phyloP scores from a whole-genome alignment of 2,888 invertebrate genomes.

The Drosophila lutescens region DNA sequence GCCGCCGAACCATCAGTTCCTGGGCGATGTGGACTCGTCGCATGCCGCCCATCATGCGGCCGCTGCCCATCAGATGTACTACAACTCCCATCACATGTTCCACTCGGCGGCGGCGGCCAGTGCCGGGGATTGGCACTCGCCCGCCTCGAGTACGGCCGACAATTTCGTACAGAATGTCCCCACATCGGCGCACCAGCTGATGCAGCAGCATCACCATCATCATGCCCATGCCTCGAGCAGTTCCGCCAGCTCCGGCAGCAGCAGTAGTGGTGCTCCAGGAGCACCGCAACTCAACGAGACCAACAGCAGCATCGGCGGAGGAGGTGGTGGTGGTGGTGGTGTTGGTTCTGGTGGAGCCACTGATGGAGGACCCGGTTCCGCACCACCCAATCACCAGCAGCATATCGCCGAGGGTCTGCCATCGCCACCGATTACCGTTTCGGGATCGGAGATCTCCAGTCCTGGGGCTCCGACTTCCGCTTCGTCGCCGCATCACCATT shows the following conservation, averaged over 20 bases:
- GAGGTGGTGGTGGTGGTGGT: slow-evolving; percentile 12
- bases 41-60: slow-evolving; percentile 82
- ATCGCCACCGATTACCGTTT: slow-evolving; percentile 86
- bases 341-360: slow-evolving; percentile 20
- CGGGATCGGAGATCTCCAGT: slow-evolving; percentile 87
- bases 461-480: slow-evolving; percentile 85
- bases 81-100: slow-evolving; percentile 85
- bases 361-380: slow-evolving; percentile 30
- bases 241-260: slow-evolving; percentile 80
- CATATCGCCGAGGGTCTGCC: slow-evolving; percentile 84
- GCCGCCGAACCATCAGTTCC: slow-evolving; percentile 82
- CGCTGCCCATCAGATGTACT: slow-evolving; percentile 84
- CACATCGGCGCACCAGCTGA: slow-evolving; percentile 74
- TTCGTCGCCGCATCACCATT: slow-evolving; percentile 81
- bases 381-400: slow-evolving; percentile 52
- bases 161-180: slow-evolving; percentile 79
- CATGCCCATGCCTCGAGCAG: slow-evolving; percentile 60
- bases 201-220: slow-evolving; percentile 71
- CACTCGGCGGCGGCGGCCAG: slow-evolving; percentile 82
- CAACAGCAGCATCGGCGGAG: slow-evolving; percentile 61
- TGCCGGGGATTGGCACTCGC: slow-evolving; percentile 82
- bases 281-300: slow-evolving; percentile 75
- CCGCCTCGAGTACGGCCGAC: slow-evolving; percentile 72
- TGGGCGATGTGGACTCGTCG: slow-evolving; percentile 84
- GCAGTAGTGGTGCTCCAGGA: slow-evolving; percentile 54